These are phyloP conservation scores for Mycogona germanica DNA, from an alignment of 2,888 invertebrate genomes.

Conservation along the genomic window DNA sequence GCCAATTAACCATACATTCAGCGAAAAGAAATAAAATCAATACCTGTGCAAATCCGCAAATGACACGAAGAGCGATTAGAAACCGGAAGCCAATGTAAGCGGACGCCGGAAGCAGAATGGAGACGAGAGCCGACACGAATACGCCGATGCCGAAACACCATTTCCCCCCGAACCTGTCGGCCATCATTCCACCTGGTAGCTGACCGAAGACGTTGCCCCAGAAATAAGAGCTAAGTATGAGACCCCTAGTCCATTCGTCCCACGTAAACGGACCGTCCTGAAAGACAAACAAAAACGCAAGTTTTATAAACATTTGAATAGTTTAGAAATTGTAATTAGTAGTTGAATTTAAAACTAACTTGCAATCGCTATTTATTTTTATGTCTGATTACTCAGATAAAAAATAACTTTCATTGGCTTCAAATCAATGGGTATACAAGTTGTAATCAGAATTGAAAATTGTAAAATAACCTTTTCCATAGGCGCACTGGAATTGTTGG, in stretches of 20 bases:
- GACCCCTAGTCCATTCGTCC: conserved; percentile 10
- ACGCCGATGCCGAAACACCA: conserved; percentile 15
- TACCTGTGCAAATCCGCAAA: conserved; percentile 14
- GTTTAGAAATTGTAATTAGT: neutral
- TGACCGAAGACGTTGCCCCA: conserved; percentile 16
- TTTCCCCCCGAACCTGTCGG: conserved; percentile 14
- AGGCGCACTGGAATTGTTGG: neutral
- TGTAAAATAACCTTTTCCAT: too few species aligned
- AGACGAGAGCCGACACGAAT: conserved; percentile 4
- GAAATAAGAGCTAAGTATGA: conserved; percentile 15
- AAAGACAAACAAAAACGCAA: neutral
- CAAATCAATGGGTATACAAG: too few species aligned
- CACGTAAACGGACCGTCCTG: conserved; percentile 15
- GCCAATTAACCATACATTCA: neutral
- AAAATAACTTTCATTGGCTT: too few species aligned
- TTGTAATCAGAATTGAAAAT: too few species aligned
- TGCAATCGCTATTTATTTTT: too few species aligned
- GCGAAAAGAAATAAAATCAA: neutral
- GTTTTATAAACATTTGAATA: neutral
- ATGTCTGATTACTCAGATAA: too few species aligned
- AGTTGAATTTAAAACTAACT: neutral
- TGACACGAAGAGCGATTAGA: conserved; percentile 8
- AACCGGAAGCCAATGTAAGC: conserved; percentile 9
- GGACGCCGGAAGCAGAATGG: conserved; percentile 7
- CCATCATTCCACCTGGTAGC: conserved; percentile 14